These are phyloP conservation scores for Leptogaster cylindrica DNA, from an alignment of 2,888 invertebrate genomes.

Conservation along the genomic window DNA sequence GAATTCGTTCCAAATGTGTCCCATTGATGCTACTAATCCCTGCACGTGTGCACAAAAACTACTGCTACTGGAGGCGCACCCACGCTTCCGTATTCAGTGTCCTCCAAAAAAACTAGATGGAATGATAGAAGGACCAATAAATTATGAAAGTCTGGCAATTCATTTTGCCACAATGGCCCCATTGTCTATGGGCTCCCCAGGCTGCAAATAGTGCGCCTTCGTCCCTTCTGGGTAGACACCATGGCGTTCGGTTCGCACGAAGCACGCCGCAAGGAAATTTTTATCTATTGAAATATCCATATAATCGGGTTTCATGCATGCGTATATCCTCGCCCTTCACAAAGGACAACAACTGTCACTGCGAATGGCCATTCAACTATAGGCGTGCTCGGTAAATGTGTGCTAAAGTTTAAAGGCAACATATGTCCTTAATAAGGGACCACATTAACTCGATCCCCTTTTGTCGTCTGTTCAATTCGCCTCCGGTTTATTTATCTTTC, in stretches of 20 bases:
- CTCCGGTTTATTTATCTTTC: constrained; percentile 37
- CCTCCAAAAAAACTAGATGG: background rate
- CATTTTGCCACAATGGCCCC: constrained; percentile 21
- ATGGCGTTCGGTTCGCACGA: background rate
- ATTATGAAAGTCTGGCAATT: constrained; percentile 28
- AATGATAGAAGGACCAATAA: constrained; percentile 3
- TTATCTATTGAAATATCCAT: constrained; percentile 32
- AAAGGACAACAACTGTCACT: constrained; percentile 7
- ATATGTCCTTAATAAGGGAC: constrained; percentile 39
- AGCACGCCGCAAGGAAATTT: constrained; percentile 9
- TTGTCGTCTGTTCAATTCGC: constrained; percentile 27
- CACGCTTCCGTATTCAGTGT: background rate
- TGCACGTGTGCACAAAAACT: no score
- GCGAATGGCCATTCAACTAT: background rate
- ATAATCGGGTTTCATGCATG: constrained; percentile 16
- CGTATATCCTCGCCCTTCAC: background rate
- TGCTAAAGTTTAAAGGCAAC: constrained; percentile 23
- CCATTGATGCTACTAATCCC: no score
- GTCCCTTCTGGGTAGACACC: constrained; percentile 9
- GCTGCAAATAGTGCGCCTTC: background rate
- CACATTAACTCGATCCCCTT: constrained; percentile 23
- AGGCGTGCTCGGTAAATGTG: constrained; percentile 10
- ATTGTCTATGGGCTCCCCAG: constrained; percentile 4
- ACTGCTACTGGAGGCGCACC: no score
- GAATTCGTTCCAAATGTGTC: no score